These are phyloP conservation scores for Trichomalopsis sarcophagae DNA, from an alignment of 1,140 invertebrate genomes.

Conservation along the genomic window DNA sequence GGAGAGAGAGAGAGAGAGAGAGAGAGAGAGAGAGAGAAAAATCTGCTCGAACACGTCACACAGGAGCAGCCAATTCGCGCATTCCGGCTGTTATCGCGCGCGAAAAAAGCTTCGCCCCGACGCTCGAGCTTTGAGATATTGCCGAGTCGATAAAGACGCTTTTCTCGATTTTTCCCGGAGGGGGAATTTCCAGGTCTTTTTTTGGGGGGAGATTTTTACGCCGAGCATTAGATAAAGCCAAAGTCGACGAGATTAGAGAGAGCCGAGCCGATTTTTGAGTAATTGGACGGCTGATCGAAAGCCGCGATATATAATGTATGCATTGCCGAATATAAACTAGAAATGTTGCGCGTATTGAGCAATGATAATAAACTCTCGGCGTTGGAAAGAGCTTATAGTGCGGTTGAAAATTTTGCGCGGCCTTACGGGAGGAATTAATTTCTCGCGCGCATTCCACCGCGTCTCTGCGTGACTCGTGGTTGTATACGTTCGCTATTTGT, in stretches of 20 bases:
- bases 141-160: slow-evolving; percentile 22
- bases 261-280: neutral
- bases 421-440: slow-evolving; percentile 45
- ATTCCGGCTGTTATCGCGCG: slow-evolving; percentile 16
- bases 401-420: slow-evolving; percentile 29
- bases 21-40: neutral
- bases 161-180: slow-evolving; percentile 13
- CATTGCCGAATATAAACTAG: no score
- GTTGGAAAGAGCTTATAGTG: neutral
- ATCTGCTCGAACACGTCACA: neutral
- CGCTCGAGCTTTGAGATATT: slow-evolving; percentile 24
- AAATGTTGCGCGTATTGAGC: neutral
- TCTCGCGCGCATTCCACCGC: slow-evolving; percentile 29
- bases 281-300: neutral
- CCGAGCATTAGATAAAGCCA: neutral
- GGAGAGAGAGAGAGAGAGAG: neutral
- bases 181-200: neutral
- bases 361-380: neutral
- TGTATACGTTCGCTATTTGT: slow-evolving; percentile 31
- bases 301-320: no score
- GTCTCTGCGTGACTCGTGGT: slow-evolving; percentile 41
- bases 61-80: slow-evolving; percentile 9
- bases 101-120: slow-evolving; percentile 1
- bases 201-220: neutral
- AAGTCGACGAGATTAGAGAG: neutral